These are phyloP conservation scores for Acrobeloides nanus DNA, from an alignment of 2,888 invertebrate species.

Conservation along the genomic window DNA sequence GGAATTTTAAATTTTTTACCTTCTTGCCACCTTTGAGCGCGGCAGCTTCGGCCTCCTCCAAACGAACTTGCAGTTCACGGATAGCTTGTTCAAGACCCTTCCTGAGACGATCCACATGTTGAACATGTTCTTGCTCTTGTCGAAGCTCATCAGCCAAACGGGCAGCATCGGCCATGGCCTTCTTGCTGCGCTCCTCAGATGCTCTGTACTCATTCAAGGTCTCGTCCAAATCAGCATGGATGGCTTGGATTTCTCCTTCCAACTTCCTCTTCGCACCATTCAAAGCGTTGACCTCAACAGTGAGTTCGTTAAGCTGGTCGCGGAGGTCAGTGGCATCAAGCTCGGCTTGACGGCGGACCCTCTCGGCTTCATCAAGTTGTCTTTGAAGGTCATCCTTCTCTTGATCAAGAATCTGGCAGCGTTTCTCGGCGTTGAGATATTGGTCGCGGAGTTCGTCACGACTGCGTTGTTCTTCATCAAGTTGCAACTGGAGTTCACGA, in stretches of 20 bases:
- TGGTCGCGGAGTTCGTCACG: slow-evolving; percentile 92
- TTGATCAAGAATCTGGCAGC: slow-evolving; percentile 91
- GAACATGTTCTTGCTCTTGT: slow-evolving; percentile 79
- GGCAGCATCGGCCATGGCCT: slow-evolving; percentile 88
- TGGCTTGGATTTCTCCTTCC: slow-evolving; percentile 93
- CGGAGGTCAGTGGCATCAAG: slow-evolving; percentile 93
- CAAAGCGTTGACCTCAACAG: slow-evolving; percentile 80
- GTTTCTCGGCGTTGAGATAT: slow-evolving; percentile 89
- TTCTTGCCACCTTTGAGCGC: slow-evolving; percentile 97
- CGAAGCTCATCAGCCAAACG: slow-evolving; percentile 89
- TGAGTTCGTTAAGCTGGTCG: slow-evolving; percentile 92
- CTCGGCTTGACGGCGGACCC: slow-evolving; percentile 95
- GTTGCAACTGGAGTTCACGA: slow-evolving; percentile 60
- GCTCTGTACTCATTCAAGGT: slow-evolving; percentile 95
- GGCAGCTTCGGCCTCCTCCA: slow-evolving; percentile 92
- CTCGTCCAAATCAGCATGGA: slow-evolving; percentile 92
- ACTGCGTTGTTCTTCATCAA: slow-evolving; percentile 93
- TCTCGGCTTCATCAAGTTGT: slow-evolving; percentile 67
- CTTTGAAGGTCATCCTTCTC: slow-evolving; percentile 84
- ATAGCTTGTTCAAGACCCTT: slow-evolving; percentile 45
- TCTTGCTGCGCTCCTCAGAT: slow-evolving; percentile 97
- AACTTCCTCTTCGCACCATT: slow-evolving; percentile 94
- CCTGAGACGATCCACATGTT: slow-evolving; percentile 88
- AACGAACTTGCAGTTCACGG: slow-evolving; percentile 82
- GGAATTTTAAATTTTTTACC: too few relatives aligned